These are phyloP conservation scores for Fistularia tabacaria DNA, from an alignment of 2,797 vertebrate genomes.

Conservation along the genomic window DNA sequence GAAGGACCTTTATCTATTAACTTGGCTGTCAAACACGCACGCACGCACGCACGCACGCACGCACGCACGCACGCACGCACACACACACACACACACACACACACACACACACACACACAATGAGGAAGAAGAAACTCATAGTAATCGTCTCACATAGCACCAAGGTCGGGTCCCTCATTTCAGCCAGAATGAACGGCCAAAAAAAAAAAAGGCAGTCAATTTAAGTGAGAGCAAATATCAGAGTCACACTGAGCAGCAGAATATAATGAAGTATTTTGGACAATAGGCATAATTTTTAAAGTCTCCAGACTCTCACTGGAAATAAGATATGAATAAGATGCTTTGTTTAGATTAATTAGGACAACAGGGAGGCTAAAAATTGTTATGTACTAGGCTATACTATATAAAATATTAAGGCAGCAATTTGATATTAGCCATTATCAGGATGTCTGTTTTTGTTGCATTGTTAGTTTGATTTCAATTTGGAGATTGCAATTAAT, in stretches of 20 bases:
- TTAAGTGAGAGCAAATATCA: constrained; percentile 38
- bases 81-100: constrained; percentile 20
- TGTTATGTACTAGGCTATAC: no score
- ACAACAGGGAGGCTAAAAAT: no score
- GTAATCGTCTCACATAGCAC: no score
- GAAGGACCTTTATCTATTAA: constrained; percentile 45
- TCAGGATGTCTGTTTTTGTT: no score
- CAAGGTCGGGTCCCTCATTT: constrained; percentile 59
- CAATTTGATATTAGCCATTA: no score
- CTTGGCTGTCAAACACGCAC: constrained; percentile 12
- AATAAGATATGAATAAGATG: constrained; percentile 41
- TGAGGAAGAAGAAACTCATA: no score
- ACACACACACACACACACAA: constrained; percentile 45
- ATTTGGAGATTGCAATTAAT: no score
- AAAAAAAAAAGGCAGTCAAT: constrained; percentile 53
- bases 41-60: constrained; percentile 6
- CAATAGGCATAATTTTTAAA: constrained; percentile 24
- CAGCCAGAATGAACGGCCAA: constrained; percentile 37
- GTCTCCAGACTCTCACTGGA: constrained; percentile 46
- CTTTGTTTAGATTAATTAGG: no score
- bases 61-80: neutral
- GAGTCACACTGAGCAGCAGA: constrained; percentile 16
- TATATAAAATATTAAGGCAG: no score
- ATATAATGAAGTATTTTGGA: constrained; percentile 37
- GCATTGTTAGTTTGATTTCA: no score